A percentile compares a stretch with the other conserved stretches of the same genome.
phyloP scores from a whole-genome alignment of 2,113 vertebrate genomes.

The Phyllopteryx taeniolatus region DNA sequence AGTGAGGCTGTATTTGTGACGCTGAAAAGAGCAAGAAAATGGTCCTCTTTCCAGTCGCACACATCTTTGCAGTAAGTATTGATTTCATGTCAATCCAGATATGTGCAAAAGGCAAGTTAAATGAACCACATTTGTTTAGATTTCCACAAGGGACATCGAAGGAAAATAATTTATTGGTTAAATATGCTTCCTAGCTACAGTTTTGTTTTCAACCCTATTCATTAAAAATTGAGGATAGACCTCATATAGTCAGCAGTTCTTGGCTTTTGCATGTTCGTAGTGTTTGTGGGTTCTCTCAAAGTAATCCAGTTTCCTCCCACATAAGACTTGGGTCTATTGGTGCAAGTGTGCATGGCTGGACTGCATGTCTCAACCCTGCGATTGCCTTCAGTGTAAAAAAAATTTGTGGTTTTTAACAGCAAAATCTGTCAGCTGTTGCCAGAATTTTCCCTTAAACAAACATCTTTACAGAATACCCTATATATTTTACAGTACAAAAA shows the following conservation, averaged over 20 bases:
- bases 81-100: slow-evolving; percentile 65
- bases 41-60: slow-evolving; percentile 6
- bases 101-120: slow-evolving; percentile 37
- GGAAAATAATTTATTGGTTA: slow-evolving; percentile 3
- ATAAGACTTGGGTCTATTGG: not conserved
- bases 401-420: no score
- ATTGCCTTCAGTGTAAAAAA: not conserved
- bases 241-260: not conserved
- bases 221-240: not conserved
- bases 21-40: slow-evolving; percentile 9
- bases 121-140: slow-evolving; percentile 17
- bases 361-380: not conserved
- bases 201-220: not conserved
- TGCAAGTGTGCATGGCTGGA: not conserved
- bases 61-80: slow-evolving; percentile 41
- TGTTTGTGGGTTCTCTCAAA: not conserved
- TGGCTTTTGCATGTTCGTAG: not conserved
- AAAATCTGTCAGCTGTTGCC: no score
- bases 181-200: not conserved
- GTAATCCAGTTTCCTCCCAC: not conserved
- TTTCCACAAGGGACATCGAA: slow-evolving; percentile 27
- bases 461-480: no score
- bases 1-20: not conserved
- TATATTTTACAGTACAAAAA: no score
- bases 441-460: no score